phyloP scores from a whole-genome alignment of 2,113 vertebrate species.

The Cardinalis cardinalis region DNA sequence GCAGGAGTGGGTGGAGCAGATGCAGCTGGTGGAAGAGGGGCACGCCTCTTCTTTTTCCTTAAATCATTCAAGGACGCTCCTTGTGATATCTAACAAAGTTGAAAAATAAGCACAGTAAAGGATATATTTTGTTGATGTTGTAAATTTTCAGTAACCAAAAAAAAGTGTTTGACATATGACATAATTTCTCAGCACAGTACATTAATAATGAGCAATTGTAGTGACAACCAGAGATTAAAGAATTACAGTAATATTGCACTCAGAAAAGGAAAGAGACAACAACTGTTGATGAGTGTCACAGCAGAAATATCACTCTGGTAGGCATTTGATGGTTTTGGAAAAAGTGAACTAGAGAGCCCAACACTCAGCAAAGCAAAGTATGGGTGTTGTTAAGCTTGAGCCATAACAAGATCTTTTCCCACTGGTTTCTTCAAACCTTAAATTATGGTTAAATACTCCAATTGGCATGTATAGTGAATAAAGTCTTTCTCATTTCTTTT shows the following conservation, averaged over 20 bases:
- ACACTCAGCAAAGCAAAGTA: neutral
- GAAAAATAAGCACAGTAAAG: neutral
- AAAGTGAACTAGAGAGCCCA: neutral
- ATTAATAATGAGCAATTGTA: neutral
- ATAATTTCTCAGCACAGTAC: neutral
- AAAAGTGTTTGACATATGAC: neutral
- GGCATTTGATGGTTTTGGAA: neutral
- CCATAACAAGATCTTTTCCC: neutral
- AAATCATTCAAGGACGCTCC: conserved; percentile 71
- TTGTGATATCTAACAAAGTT: conserved; percentile 70
- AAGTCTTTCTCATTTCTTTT: neutral
- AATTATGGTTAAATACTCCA: neutral
- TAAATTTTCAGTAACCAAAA: neutral
- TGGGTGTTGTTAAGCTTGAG: neutral
- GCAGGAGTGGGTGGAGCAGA: conserved; percentile 64
- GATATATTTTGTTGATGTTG: neutral
- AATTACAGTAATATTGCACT: neutral
- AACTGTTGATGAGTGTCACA: neutral
- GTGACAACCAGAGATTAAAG: neutral
- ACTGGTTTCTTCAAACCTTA: neutral
- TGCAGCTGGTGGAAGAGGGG: conserved; percentile 82
- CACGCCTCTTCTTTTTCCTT: conserved; percentile 89
- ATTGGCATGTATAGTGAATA: neutral
- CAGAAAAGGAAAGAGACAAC: neutral
- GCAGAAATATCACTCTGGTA: neutral